These are phyloP conservation scores for Hypomecis atomaria DNA, from an alignment of 2,888 invertebrate genomes.

Conservation along the genomic window DNA sequence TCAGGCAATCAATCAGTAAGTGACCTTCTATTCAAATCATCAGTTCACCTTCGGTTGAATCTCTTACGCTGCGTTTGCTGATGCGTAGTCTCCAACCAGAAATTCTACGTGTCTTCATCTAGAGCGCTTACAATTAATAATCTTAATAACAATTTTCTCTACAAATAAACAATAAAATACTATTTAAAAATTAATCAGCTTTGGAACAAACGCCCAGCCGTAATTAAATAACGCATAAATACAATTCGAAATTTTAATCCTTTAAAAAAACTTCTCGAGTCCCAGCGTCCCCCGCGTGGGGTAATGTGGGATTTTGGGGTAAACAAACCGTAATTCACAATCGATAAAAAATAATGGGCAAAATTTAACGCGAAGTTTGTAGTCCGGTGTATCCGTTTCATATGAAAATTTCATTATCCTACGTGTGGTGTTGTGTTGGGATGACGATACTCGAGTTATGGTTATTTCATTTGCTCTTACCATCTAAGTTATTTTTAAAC, in stretches of 20 bases:
- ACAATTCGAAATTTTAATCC: constrained; percentile 13
- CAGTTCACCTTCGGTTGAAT: too few species aligned
- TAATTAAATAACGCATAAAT: constrained; percentile 19
- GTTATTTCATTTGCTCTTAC: constrained; percentile 42
- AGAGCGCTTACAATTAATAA: too few species aligned
- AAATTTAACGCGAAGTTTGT: constrained; percentile 43
- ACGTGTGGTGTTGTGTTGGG: constrained; percentile 44
- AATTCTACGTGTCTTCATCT: too few species aligned
- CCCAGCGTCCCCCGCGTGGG: constrained; percentile 24
- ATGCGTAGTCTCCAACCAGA: too few species aligned
- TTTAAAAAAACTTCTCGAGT: constrained; percentile 11
- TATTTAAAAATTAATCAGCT: neutral
- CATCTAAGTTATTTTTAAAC: neutral
- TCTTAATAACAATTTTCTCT: too few species aligned
- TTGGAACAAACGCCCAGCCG: neutral
- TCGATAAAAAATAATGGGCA: constrained; percentile 44
- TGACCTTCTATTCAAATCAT: too few species aligned
- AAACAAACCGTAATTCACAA: constrained; percentile 42
- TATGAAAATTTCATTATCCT: constrained; percentile 76
- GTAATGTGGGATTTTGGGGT: constrained; percentile 16
- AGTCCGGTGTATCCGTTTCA: constrained; percentile 55
- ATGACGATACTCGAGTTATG: constrained; percentile 40
- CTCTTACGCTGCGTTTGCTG: too few species aligned
- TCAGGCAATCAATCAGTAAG: too few species aligned
- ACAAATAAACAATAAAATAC: too few species aligned